Evolutionary conservation across 2,888 invertebrate genomes (phyloP), one percentile per base, ranked within the genome.

Genomic region (Leistus spinibarbis): DNA sequence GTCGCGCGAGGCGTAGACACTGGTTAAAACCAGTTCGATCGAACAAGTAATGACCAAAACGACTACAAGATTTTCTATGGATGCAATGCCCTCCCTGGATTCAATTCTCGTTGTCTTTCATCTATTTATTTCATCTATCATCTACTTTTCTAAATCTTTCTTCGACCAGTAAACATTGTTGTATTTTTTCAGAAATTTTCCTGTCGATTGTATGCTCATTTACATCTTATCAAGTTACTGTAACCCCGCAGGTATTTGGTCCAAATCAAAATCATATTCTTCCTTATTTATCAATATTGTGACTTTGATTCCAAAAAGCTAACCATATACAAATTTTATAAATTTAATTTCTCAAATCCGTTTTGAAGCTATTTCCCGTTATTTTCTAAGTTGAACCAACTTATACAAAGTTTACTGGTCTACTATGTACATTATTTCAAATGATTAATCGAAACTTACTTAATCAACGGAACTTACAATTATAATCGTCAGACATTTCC

Each of bases 71-170:
- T 40, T 40, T 40, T 40, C 40, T 40, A 40, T 13, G 40, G 3
- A 40, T 40, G 40, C 40, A 10, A 40, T 40, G 40, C 10, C 7
- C 40, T 40, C 40, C 5, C 40, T 40, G 40, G 40, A 40, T 40
- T 60, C 53, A 73, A 23, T 17, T 64, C 60, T 73, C 73, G 67
- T 73, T 40, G 3, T 40, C 40, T 40, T 10, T 40, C 56, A 66
- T 66, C 40, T 66, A 54, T 65, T 72, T 56, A 72, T 66, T 24
- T 56, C 72, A 72, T 65, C 54, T 66, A 60, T 60, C 60, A 20
- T 19, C 57, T 57, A 57, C 9, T 19, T 57, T 20, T 57, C 16
- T 57, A 19, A 19, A 57, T 75, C 16, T 69, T 53, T 68, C 63
- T 69, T 40, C 40, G 40, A 40, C 40, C 40, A 40, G 40, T 40